Evolutionary conservation across 2,888 invertebrate species (phyloP), one percentile per base, ranked within the genome.

Genomic region (Asteroscopus sphinx): DNA sequence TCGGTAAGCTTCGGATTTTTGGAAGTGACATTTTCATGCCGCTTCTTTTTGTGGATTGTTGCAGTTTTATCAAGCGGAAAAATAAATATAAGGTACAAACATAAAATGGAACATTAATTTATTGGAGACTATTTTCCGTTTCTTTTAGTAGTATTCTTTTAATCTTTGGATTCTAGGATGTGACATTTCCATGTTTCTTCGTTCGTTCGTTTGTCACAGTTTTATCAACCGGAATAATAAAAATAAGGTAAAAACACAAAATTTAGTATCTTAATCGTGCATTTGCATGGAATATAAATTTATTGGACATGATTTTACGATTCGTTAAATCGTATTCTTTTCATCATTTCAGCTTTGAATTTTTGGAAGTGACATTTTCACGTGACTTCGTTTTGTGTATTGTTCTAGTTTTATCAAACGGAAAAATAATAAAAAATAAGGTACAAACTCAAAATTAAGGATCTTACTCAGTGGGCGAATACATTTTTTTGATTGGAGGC

Each of bases 121-220:
- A 72, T 72, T 76, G 68, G 69, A 55, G 59, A 68, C 58, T 54
- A 69, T 70, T 68, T 68, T 66, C 47, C 56, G 67, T 42, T 63
- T 63, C 64, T 26, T 49, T 69, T 71, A 45, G 55, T 63, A 58
- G 62, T 59, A 58, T 44, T 45, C 54, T 62, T 70, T 56, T 55
- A 32, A 36, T 52, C 30, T 12, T 65, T 70, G 17, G 30, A 70
- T 60, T 57, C 42, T 62, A 73, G 71, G 30, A 53, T 58, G 46
- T 58, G 53, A 64, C 44, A 61, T 70, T 57, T 59, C 57, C 55
- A 54, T 61, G 52, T 32, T 55, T 42, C 33, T 55, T 36, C 21
- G 37, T 7, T 55, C 42, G 35, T 45, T 53, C 47, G 36, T 52
- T 48, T 40, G 7, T 55, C 8, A 28, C 41, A 40, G 70, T 21